phyloP scores from a whole-genome alignment of 1,140 invertebrate genomes.

The Ditylenchus dipsaci region DNA sequence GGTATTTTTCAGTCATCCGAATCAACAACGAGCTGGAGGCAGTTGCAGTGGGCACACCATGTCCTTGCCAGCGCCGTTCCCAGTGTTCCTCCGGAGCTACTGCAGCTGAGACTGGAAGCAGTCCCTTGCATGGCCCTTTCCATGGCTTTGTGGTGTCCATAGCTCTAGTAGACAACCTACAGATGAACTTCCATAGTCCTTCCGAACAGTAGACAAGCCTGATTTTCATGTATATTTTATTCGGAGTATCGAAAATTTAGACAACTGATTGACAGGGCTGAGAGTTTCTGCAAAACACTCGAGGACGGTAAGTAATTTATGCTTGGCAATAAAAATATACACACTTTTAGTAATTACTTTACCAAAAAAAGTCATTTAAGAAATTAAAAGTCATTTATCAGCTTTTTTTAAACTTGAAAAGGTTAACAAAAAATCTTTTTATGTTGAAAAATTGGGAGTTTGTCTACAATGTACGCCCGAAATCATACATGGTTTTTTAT shows the following conservation, averaged over 20 bases:
- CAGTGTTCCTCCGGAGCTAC: conserved; percentile 48
- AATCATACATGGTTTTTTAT: no score
- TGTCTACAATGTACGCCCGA: no score
- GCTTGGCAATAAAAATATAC: neutral
- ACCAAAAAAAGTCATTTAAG: conserved; percentile 9
- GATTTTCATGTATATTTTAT: neutral
- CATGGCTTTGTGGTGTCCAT: conserved; percentile 57
- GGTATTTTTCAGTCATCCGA: conserved; percentile 37
- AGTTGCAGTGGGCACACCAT: conserved; percentile 52
- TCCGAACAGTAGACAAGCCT: conserved; percentile 47
- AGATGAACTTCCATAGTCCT: conserved; percentile 57
- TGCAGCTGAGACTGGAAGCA: neutral
- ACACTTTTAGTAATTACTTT: no score
- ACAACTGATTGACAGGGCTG: conserved; percentile 56
- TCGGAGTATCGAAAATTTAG: conserved; percentile 28
- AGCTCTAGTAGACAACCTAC: conserved; percentile 56
- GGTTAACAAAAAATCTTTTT: no score
- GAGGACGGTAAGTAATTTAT: neutral
- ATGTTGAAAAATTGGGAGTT: no score
- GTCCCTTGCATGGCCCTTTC: conserved; percentile 33
- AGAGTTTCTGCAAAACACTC: conserved; percentile 50
- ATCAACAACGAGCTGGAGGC: conserved; percentile 49
- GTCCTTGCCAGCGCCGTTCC: conserved; percentile 55
- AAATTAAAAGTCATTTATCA: no score
- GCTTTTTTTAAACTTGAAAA: no score